Base-by-base conservation (phyloP, 2,797 vertebrate species). In the Danio kyathit region DNA sequence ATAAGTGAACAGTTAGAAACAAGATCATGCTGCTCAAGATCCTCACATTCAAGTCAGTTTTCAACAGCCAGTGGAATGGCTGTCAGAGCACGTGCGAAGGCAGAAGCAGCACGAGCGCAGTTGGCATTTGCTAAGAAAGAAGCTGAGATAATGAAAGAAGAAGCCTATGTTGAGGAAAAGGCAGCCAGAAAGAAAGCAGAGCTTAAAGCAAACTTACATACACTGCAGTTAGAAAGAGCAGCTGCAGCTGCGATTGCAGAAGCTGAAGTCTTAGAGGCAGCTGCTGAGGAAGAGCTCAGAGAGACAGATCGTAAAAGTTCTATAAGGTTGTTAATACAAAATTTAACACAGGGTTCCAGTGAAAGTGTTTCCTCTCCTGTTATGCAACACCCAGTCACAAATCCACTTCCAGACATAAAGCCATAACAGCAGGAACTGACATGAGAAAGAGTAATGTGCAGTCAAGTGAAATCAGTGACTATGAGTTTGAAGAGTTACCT, bases 401-500 rank as follows among this genome's bases (percentile, higher is more conserved):
- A 56, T 10, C 54, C 54, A 57, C 54, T 57, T 65, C 63, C 63
- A 19, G n/a, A n/a, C n/a, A n/a, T n/a, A n/a, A n/a, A n/a, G n/a
- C n/a, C n/a, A n/a, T n/a, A 48, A 70, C 19, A 16, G 29, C 17
- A 60, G 74, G 44, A 61, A 67, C 10, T 7, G 14, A 7, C 5
- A 67, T 14, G 57, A 74, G n/a, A 56, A 40, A 49, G 57, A 4
- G 57, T 61, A 12, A 61, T 11, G n/a, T 38, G 17, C 56, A 17
- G 19, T 61, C 72, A 11, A 49, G 72, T 74, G 8, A 74, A 48
- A 74, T 74, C 72, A 61, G 56, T 61, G 56, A 61, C 19, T 21
- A 59, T 48, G 13, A 74, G 44, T 61, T 10, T 12, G 29, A 12
- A 21, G 44, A n/a, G n/a, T 65, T 65, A 65, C 65, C 11, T 67